These are phyloP conservation scores for Parnassius apollo DNA, from an alignment of 2,888 invertebrate genomes.

Conservation along the genomic window DNA sequence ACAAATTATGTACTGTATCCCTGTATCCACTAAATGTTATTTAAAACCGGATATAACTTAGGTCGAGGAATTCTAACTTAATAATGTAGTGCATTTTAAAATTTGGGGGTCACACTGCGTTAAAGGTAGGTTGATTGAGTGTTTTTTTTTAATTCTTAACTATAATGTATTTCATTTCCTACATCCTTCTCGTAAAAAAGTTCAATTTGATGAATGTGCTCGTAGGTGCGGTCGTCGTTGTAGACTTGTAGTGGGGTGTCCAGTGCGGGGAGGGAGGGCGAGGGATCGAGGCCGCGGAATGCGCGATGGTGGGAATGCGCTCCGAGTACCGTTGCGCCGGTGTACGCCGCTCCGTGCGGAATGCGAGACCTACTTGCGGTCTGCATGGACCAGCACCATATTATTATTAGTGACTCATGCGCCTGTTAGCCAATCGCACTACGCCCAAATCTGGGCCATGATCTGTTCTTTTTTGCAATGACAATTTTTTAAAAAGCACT, in stretches of 20 bases:
- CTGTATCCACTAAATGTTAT: too few species aligned
- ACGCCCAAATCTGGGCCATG: conserved; percentile 19
- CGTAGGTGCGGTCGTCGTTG: conserved; percentile 43
- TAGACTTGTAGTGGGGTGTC: conserved; percentile 32
- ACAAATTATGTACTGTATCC: too few species aligned
- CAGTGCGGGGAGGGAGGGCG: conserved; percentile 49
- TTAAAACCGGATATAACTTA: conserved; percentile 24
- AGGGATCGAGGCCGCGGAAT: conserved; percentile 57
- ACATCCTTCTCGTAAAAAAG: conserved; percentile 30
- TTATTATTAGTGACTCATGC: conserved; percentile 67
- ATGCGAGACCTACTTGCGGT: conserved; percentile 76
- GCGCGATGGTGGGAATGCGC: conserved; percentile 76
- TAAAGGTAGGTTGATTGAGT: conserved; percentile 22
- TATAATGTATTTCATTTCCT: background rate
- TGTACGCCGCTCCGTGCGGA: conserved; percentile 58
- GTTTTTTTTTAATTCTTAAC: background rate
- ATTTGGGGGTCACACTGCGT: conserved; percentile 2
- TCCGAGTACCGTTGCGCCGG: conserved; percentile 75
- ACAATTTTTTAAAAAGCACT: background rate
- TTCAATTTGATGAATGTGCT: conserved; percentile 45
- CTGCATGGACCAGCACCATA: conserved; percentile 49
- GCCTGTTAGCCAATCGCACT: conserved; percentile 45
- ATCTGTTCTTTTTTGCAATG: conserved; percentile 11
- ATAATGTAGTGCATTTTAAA: conserved; percentile 2
- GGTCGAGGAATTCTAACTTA: conserved; percentile 9